Evolutionary conservation across 37 sponge, comb jelly and placozoan genomes (phyloP), one percentile per base, ranked within the genome.

Genomic region (Chondrosia reniformis): DNA sequence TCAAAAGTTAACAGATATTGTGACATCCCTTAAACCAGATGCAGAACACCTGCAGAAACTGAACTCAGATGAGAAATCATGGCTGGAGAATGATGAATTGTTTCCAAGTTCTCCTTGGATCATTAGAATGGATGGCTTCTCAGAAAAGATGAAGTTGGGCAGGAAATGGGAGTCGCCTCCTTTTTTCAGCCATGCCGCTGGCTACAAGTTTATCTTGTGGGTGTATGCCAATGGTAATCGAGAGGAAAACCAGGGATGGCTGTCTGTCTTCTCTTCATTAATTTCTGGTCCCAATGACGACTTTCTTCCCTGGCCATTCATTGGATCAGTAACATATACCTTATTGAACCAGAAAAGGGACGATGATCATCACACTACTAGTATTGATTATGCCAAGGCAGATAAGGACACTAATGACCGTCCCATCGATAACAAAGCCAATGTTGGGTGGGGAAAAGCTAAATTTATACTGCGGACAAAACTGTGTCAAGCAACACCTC

Each of bases 291-390:
- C 34, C 5, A 66, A 66, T 17, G 67, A 66, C 9, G 67, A 30
- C 67, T 37, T 36, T 39, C 67, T 66, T 6, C 30, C 34, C 4
- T 66, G 67, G 67, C 67, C 67, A 17, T 66, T 66, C 38, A 31
- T 37, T 4, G 30, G 37, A 7, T 15, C 39, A 19, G 39, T 31
- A 37, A 66, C 9, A 33, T 36, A 37, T 9, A 66, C 67, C 19
- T 40, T 66, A 8, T 40, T 66, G 39, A 66, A 66, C 30, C 67
- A 66, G 67, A 36, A 37, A 6, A 40, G 36, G 67, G 67, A 66
- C 38, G 36, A 30, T 19, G 7, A 33, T 34, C 67, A 66, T 40
- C 67, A 31, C 52, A 49, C 52, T 15, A 19, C 15, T 10, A 15
- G 52, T 10, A 15, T 49, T 10, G 52, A 49, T 19, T 49, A 49